These are phyloP conservation scores for Trissonchulus latispiculum DNA, from an alignment of 2,888 invertebrate genomes.

Conservation along the genomic window DNA sequence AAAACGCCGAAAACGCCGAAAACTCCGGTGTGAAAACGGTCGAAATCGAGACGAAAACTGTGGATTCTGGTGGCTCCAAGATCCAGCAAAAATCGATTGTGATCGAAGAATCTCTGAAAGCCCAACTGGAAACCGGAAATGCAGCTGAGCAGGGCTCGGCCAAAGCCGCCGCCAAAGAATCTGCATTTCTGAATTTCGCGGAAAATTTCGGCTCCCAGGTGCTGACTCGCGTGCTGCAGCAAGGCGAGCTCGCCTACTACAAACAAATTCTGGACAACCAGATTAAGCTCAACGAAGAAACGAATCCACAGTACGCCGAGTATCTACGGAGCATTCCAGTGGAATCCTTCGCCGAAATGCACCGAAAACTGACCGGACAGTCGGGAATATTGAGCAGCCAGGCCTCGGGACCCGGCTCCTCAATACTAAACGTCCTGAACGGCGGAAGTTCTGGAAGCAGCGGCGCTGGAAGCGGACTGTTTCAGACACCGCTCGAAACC, in stretches of 20 bases:
- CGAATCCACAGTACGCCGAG: neutral
- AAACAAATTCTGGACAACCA: neutral
- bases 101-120: neutral
- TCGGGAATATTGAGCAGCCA: neutral
- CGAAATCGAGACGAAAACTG: neutral
- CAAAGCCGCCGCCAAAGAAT: neutral
- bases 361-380: neutral
- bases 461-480: neutral
- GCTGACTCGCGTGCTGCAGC: neutral
- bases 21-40: too few relatives aligned
- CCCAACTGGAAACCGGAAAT: neutral
- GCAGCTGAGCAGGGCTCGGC: neutral
- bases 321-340: neutral
- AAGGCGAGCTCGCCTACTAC: neutral
- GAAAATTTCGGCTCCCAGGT: neutral
- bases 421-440: neutral
- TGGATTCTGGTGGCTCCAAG: neutral
- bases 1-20: too few relatives aligned
- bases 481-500: too few relatives aligned
- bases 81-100: neutral
- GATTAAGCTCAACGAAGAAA: neutral
- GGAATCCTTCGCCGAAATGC: neutral
- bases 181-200: neutral
- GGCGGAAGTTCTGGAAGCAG: neutral
- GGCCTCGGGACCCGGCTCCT: neutral